Evolutionary conservation across 2,888 invertebrate species (phyloP), one percentile per base, ranked within the genome.

Genomic region (Augiades crinisus): DNA sequence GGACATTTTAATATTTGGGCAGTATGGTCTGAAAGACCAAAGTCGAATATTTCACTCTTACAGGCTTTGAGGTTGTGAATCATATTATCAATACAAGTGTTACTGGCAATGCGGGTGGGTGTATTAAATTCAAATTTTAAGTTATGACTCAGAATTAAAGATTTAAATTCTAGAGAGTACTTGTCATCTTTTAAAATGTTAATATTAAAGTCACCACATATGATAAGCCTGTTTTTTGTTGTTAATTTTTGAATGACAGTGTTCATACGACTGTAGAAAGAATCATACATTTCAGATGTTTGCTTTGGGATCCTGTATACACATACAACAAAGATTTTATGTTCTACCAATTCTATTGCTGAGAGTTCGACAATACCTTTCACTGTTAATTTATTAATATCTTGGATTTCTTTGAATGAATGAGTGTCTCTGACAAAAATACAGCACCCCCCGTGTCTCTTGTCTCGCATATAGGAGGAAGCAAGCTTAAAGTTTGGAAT

Each of bases 1-100:
- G 43, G 43, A 14, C 30, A 43, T 19, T 31, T 43, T 30, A 43
- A 27, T 7, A 43, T 31, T 19, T 43, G 30, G 4, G 31, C 43
- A 3, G 3, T 31, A 12, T 43, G 43, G 8, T 43, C 43, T 8
- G 17, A 43, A 10, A 43, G 31, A 19, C 2, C 30, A 0, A 31
- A 5, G 2, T 43, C 43, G 2, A 12, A 0, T 1, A 43, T 6
- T 30, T 43, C 43, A 31, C 31, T 14, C 1, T 10, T 17, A 6
- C 30, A 17, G 1, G 12, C 6, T 19, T 19, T 43, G 2, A 43
- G 7, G 13, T 31, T 43, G 13, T 43, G 43, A 2, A 37, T 19
- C 1, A 37, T 37, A 10, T 37, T 37, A 37, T 37, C 36, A 19
- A 37, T 37, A 19, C 36, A 43, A 0, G 30, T 31, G 3, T 7